These are phyloP conservation scores for Micronycteris hirsuta DNA, from an alignment of 2,113 vertebrate genomes.

Conservation along the genomic window DNA sequence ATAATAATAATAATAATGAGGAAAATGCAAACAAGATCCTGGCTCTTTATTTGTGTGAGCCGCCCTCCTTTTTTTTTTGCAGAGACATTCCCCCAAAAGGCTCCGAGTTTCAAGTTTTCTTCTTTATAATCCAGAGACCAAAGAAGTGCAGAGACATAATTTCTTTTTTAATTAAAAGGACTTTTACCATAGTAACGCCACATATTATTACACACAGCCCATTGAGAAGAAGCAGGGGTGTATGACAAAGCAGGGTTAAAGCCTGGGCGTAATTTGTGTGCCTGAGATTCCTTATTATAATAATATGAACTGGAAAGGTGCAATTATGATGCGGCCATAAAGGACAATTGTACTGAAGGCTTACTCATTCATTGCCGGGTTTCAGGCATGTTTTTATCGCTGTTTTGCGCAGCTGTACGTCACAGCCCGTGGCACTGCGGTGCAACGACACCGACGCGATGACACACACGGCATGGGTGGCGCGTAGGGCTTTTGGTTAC, in stretches of 20 bases:
- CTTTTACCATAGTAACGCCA: background rate
- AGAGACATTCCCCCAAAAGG: background rate
- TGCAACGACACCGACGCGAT: background rate
- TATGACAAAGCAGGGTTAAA: background rate
- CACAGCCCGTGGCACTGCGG: background rate
- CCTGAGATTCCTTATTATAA: constrained; percentile 20
- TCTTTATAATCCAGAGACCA: constrained; percentile 30
- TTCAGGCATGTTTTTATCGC: background rate
- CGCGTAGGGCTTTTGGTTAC: background rate
- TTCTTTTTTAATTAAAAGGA: constrained; percentile 33
- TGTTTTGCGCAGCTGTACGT: background rate
- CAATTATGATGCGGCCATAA: background rate
- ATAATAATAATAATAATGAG: no score
- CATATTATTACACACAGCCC: background rate
- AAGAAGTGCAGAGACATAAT: background rate
- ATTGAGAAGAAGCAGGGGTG: background rate
- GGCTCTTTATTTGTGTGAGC: background rate
- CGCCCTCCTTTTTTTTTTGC: background rate
- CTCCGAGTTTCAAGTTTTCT: background rate
- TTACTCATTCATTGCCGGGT: background rate
- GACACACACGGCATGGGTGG: background rate
- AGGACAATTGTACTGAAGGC: background rate
- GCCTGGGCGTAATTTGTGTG: background rate
- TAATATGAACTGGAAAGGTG: background rate
- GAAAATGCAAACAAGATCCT: constrained; percentile 46